Evolutionary conservation across 1,140 invertebrate genomes (phyloP), one percentile per base, ranked within the genome.

Genomic region (Brachionus asplanchnoidis): DNA sequence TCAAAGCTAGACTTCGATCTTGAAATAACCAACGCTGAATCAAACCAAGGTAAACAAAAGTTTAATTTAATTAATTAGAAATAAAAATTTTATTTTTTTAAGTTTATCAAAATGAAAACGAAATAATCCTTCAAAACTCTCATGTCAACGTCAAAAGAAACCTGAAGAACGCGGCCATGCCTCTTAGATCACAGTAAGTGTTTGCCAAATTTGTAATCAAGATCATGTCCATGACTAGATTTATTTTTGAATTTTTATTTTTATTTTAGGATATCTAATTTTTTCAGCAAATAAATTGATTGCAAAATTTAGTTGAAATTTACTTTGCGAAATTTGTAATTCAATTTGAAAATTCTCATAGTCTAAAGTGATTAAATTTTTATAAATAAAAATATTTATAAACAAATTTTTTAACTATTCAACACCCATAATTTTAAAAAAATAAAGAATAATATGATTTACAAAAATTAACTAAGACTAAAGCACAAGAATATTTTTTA

Each of bases 41-140:
- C 79, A 14, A 68, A 68, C 32, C 28, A 60, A 77, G 73, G 73
- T 77, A 46, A 77, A 23, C 8, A 5, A 40, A 17, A 42, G 42
- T 36, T n/a, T 12, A 23, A 17, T 23, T 46, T 11, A 77, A 77
- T 42, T 32, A 44, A 73, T n/a, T 40, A 6, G 12, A 46, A 32
- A 42, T 7, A 23, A 26, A 32, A 42, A 14, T 75, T 53, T 3
- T 53, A 14, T 36, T 36, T 0, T 36, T 46, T 77, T 44, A 28
- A 77, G 73, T 77, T 46, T 77, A 77, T 77, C 42, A 77, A 60
- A 82, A 82, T 42, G 53, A 60, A 12, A 68, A 68, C 12, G 79
- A 82, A 42, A 60, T 17, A 20, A 32, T 82, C 2, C 20, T 44
- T 0, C 36, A 82, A 42, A 68, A 82, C 46, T 60, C 79, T 23